Evolutionary conservation across 2,888 invertebrate genomes (phyloP).

Genomic region (Germaria angustata): DNA sequence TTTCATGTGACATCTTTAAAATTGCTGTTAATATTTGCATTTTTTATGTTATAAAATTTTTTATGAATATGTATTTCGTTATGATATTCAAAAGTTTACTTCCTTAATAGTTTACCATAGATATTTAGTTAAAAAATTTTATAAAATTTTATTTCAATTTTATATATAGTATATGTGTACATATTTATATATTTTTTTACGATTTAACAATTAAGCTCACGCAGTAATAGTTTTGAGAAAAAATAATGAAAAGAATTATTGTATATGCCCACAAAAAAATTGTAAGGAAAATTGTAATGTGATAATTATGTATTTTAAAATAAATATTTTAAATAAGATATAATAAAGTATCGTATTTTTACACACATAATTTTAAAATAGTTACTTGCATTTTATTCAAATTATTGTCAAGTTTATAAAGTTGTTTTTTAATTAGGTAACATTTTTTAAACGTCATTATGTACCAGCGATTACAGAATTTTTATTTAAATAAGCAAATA

Average conservation of each 20-base stretch:
- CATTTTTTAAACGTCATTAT: not conserved
- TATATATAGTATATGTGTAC: no score
- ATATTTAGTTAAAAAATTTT: slow-evolving; percentile 50
- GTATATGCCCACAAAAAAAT: not conserved
- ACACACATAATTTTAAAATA: slow-evolving; percentile 31
- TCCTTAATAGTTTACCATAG: no score
- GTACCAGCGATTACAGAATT: not conserved
- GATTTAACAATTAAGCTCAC: slow-evolving; percentile 54
- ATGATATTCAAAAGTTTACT: no score
- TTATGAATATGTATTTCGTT: no score
- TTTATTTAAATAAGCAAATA: not conserved
- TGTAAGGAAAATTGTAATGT: not conserved
- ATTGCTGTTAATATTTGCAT: no score
- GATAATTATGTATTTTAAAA: not conserved
- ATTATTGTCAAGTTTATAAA: slow-evolving; percentile 63
- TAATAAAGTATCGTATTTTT: not conserved
- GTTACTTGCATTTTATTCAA: slow-evolving; percentile 16
- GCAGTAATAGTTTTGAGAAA: slow-evolving; percentile 29
- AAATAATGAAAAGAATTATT: not conserved
- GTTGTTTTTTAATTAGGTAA: not conserved
- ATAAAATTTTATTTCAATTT: slow-evolving; percentile 47
- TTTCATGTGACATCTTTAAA: no score
- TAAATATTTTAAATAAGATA: no score
- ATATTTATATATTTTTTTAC: slow-evolving; percentile 3
- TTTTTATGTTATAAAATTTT: no score